Evolutionary conservation across 1,140 invertebrate species (phyloP).

Genomic region (Drosophila mauritiana): DNA sequence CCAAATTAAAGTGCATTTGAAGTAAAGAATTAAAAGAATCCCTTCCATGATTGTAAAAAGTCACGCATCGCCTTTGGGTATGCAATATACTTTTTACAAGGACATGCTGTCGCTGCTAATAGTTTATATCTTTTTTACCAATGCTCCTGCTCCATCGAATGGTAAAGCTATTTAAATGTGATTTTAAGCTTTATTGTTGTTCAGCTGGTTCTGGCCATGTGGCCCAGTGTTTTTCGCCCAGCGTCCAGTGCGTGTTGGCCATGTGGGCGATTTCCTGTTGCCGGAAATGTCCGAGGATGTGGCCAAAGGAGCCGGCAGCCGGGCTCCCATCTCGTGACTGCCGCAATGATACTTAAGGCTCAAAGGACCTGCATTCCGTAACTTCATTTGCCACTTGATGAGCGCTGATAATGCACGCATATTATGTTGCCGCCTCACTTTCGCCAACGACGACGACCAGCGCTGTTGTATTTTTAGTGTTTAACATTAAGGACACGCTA

Average conservation of each 20-base stretch:
- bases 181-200: constrained; percentile 52
- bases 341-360: constrained; percentile 64
- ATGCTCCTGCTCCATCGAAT: too few species aligned
- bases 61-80: too few species aligned
- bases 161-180: constrained; percentile 62
- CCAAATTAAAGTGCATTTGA: too few species aligned
- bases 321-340: constrained; percentile 35
- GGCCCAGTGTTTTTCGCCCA: constrained; percentile 5
- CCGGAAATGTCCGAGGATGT: constrained; percentile 74
- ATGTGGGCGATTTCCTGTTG: constrained; percentile 66
- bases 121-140: too few species aligned
- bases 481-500: constrained; percentile 67
- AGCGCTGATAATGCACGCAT: constrained; percentile 72
- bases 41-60: too few species aligned
- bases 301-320: constrained; percentile 10
- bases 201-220: constrained; percentile 3
- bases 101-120: too few species aligned
- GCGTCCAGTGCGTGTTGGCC: constrained; percentile 33
- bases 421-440: constrained; percentile 48
- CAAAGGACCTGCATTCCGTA: constrained; percentile 24
- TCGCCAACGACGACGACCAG: constrained; percentile 1
- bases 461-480: constrained; percentile 54
- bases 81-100: too few species aligned
- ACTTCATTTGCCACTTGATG: constrained; percentile 72
- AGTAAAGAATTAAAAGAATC: too few species aligned